Base-by-base conservation (phyloP, 2,888 invertebrate species). In the Chaetogeoica ovagalla region DNA sequence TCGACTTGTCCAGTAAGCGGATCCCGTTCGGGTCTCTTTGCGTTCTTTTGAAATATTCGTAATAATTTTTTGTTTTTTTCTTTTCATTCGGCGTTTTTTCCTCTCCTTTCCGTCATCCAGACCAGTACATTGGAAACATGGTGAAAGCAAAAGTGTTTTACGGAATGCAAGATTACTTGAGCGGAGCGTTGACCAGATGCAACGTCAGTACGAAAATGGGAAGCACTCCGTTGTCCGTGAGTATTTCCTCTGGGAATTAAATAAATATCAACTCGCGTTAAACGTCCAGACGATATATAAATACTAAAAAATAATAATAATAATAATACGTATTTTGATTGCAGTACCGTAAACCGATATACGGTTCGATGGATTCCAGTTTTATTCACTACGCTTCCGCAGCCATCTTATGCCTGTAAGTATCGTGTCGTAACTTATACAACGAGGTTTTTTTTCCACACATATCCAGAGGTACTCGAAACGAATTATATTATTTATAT, bases 381-480 rank as follows among this genome's bases (percentile, higher is more conserved):
- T 93, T 92, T 85, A 90, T 91, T 9, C 90, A 91, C 82, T 96
- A 93, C 86, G 93, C 95, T 89, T 93, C 93, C 0, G 96, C 96
- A 0, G 93, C 94, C 8, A 91, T 94, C 72, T 90, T 96, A 83
- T 88, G 95, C 83, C 91, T 93, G 94, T 94, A 87, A 91, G 83
- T 83, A 83, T 82, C 83, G 30, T 52, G 21, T 30, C n/a, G n/a
- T n/a, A n/a, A n/a, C n/a, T n/a, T n/a, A n/a, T n/a, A n/a, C n/a
- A n/a, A n/a, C n/a, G n/a, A n/a, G n/a, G n/a, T n/a, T n/a, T n/a
- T n/a, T n/a, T n/a, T n/a, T n/a, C n/a, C n/a, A n/a, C n/a, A n/a
- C n/a, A n/a, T n/a, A n/a, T n/a, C n/a, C n/a, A n/a, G n/a, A n/a
- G n/a, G n/a, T n/a, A n/a, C n/a, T n/a, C n/a, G n/a, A n/a, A n/a